Conservation (phyloP, 1,140 invertebrate genomes). For the Plectrocnemia conspersa region DNA sequence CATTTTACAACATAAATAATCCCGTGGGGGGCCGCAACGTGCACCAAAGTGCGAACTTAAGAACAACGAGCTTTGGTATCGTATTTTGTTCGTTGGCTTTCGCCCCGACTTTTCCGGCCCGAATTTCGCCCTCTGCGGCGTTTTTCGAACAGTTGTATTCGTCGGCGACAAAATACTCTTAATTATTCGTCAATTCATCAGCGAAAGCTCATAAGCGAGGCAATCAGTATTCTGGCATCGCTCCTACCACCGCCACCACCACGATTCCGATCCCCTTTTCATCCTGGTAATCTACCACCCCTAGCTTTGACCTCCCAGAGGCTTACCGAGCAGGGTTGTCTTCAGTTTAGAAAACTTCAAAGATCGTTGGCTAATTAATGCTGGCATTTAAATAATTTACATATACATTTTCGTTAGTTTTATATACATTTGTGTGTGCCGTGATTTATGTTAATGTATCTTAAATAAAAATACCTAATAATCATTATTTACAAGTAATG, state of each 20-base stretch:
- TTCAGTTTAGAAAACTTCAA: too few species aligned
- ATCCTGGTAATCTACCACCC: not conserved
- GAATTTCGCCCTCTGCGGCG: not conserved
- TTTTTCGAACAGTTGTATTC: not conserved
- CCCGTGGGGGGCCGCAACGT: not conserved
- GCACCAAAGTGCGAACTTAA: too few species aligned
- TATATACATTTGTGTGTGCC: too few species aligned
- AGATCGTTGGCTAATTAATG: too few species aligned
- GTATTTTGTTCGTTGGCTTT: too few species aligned
- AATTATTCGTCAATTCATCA: conserved; percentile 30
- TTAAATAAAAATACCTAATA: too few species aligned
- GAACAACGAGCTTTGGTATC: too few species aligned
- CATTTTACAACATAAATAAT: conserved; percentile 4
- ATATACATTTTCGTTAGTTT: not conserved
- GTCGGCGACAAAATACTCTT: conserved; percentile 18
- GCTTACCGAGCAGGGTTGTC: conserved; percentile 4
- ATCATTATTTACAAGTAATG: too few species aligned
- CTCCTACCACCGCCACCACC: not conserved
- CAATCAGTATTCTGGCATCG: conserved; percentile 27
- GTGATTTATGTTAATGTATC: too few species aligned
- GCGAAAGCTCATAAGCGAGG: conserved; percentile 23
- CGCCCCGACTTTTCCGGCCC: too few species aligned
- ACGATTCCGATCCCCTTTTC: not conserved
- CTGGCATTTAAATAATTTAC: not conserved
- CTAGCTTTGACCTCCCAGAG: not conserved